Base-by-base conservation (phyloP, 2,888 invertebrate species). In the Leucozona laternaria region DNA sequence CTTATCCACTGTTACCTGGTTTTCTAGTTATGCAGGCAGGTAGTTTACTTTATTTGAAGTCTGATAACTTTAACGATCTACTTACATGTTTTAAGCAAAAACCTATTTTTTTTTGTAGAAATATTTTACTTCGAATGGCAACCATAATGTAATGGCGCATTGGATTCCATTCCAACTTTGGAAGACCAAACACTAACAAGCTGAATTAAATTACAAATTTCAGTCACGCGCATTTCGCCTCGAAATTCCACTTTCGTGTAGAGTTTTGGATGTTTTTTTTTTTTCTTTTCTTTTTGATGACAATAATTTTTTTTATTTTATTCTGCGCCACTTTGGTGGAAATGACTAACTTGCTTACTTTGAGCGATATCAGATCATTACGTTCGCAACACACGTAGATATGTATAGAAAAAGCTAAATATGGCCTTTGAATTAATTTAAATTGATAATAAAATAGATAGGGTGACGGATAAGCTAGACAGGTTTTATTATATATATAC, bases 221-320 rank as follows among this genome's bases (percentile, higher is more conserved):
- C 86, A 75, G 79, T 66, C 82, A 86, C 82, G 86, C 86, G 86
- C 82, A 82, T 75, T 82, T 81, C 77, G 71, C 77, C 70, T n/a
- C 53, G 17, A 37, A 50, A 34, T 66, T 82, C 58, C 75, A 77
- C 58, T 66, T 55, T 64, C n/a, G 77, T 85, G 85, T 55, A 85
- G 85, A 85, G 40, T 77, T 84, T 75, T 73, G n/a, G n/a, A n/a
- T n/a, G 1, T 22, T 7, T 20, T 7, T 28, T 7, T 31, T 28
- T 45, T 34, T 48, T 40, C 2, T 37, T 4, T n/a, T 50, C 22
- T 20, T 20, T 1, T 17, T 4, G 5, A 15, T 50, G 13, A 6
- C 5, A 25, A 25, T 25, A 25, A 15, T 40, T n/a, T 40, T 43
- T 20, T 22, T 45, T n/a, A 4, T 34, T 48, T 48, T 31, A 60